Percentiles rank a stretch among this genome's conserved stretches.
Evolutionary conservation across 1,140 invertebrate genomes (phyloP).

Genomic region (Hycleus cichorii): DNA sequence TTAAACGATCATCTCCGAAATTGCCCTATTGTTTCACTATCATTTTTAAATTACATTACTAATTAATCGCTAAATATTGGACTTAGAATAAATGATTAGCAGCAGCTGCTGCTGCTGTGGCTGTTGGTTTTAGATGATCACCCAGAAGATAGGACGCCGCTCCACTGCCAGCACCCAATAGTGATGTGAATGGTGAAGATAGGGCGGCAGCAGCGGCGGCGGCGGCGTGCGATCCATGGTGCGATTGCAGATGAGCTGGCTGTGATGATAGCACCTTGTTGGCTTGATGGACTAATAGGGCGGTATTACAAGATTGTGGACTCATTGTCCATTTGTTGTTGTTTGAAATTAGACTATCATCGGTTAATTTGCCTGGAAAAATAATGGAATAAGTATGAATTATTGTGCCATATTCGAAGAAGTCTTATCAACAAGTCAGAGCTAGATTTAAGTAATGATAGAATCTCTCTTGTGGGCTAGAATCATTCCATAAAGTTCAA

Average conservation of each 20-base stretch:
- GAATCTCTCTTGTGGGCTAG: too few relatives aligned
- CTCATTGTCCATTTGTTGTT: slow-evolving; percentile 44
- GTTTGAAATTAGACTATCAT: slow-evolving; percentile 38
- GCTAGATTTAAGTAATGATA: too few relatives aligned
- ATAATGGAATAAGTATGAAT: background rate
- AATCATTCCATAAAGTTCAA: too few relatives aligned
- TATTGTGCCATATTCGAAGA: too few relatives aligned
- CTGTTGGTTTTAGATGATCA: slow-evolving; percentile 38
- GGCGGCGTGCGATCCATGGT: slow-evolving; percentile 36
- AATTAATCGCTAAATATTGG: too few relatives aligned
- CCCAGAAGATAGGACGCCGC: slow-evolving; percentile 39
- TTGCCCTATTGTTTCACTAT: too few relatives aligned
- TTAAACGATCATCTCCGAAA: too few relatives aligned
- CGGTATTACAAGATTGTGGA: slow-evolving; percentile 40
- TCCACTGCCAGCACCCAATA: slow-evolving; percentile 37
- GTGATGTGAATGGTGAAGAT: slow-evolving; percentile 41
- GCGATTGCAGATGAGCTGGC: slow-evolving; percentile 35
- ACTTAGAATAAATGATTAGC: slow-evolving; percentile 40
- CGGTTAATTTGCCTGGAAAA: slow-evolving; percentile 41
- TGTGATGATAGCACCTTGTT: slow-evolving; percentile 39
- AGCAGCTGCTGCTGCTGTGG: slow-evolving; percentile 18
- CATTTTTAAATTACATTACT: too few relatives aligned
- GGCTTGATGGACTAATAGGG: slow-evolving; percentile 39
- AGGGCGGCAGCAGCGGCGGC: slow-evolving; percentile 37
- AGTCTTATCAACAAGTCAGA: too few relatives aligned